phyloP scores from a whole-genome alignment of 2,888 invertebrate genomes.

The Acronicta psi region DNA sequence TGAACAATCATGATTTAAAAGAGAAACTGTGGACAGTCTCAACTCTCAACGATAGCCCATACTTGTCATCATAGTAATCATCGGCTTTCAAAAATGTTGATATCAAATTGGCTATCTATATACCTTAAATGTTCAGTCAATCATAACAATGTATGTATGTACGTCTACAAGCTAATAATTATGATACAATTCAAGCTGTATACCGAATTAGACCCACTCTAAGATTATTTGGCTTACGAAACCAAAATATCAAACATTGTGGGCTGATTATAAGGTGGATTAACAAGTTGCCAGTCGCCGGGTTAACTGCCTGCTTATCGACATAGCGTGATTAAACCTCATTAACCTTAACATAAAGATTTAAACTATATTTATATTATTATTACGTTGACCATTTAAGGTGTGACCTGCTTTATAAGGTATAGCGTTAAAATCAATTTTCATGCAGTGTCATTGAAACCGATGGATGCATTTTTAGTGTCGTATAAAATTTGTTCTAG shows the following conservation, averaged over 20 bases:
- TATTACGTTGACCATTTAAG: constrained; percentile 38
- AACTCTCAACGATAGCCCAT: no score
- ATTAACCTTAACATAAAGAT: constrained; percentile 39
- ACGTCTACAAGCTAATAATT: not conserved
- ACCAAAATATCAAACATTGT: constrained; percentile 26
- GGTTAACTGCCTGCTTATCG: constrained; percentile 26
- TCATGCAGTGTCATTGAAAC: constrained; percentile 27
- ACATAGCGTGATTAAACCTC: constrained; percentile 43
- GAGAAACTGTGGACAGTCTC: no score
- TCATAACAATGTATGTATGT: constrained; percentile 1
- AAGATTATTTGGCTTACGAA: not conserved
- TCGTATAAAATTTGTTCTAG: constrained; percentile 41
- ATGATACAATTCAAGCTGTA: not conserved
- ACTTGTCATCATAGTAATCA: no score
- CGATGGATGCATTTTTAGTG: constrained; percentile 41
- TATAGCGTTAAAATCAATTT: constrained; percentile 31
- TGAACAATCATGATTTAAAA: no score
- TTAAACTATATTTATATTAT: constrained; percentile 27
- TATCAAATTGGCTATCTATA: no score
- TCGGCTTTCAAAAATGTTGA: no score
- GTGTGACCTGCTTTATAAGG: constrained; percentile 21
- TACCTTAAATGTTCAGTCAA: no score
- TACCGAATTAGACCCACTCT: not conserved
- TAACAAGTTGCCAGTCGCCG: constrained; percentile 25
- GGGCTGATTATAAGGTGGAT: constrained; percentile 23